Evolutionary conservation across 2,797 vertebrate species (phyloP).

Genomic region (Platyrinchus mystaceus): DNA sequence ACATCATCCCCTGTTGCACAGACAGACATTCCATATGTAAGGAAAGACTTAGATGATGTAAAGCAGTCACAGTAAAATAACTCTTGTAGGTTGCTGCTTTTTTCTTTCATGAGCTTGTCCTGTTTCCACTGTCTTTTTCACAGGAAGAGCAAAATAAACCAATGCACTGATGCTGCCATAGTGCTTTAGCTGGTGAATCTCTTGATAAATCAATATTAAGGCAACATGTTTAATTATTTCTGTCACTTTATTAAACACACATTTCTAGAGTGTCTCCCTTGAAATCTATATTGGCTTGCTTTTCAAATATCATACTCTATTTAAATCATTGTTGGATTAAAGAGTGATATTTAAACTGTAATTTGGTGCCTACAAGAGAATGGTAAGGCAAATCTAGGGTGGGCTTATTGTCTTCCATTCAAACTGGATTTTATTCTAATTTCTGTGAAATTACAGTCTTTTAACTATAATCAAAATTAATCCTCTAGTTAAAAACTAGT

Average conservation of each 20-base stretch:
- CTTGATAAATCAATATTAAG: not conserved
- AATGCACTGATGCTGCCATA: not conserved
- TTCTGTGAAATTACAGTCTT: not conserved
- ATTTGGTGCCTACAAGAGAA: not conserved
- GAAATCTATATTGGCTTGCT: not conserved
- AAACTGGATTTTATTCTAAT: not conserved
- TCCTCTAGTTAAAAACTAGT: not conserved
- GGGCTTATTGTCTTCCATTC: not conserved
- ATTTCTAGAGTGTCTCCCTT: not conserved
- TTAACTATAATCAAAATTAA: not conserved
- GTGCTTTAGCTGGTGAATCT: not conserved
- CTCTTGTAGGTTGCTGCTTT: not conserved
- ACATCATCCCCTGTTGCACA: accelerated
- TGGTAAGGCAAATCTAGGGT: not conserved
- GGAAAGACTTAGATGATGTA: not conserved
- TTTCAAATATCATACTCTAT: not conserved
- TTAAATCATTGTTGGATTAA: not conserved
- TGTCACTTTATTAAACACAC: not conserved
- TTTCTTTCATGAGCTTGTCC: not conserved
- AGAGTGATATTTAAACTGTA: not conserved
- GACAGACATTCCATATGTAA: not conserved
- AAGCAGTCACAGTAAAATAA: not conserved
- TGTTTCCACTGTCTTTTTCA: not conserved
- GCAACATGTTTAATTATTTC: not conserved
- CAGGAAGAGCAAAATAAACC: not conserved